phyloP scores from a whole-genome alignment of 2,797 vertebrate genomes.

The Siniperca scherzeri region DNA sequence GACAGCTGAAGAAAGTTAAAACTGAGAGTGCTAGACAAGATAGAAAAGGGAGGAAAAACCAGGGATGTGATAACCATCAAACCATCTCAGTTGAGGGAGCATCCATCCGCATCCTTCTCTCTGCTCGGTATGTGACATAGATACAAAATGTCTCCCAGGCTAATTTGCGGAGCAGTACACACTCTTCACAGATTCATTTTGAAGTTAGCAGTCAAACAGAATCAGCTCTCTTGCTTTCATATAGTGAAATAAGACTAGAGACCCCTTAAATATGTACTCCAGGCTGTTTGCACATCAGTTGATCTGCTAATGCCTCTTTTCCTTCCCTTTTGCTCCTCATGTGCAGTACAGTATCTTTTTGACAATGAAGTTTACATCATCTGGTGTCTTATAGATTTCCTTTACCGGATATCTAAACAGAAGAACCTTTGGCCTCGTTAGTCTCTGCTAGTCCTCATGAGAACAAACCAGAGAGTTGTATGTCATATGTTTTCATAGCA shows the following conservation, averaged over 20 bases:
- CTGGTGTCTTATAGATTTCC: slow-evolving; percentile 39
- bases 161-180: slow-evolving; percentile 67
- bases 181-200: slow-evolving; percentile 72
- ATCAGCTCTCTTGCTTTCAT: slow-evolving; percentile 62
- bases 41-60: slow-evolving; percentile 50
- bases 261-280: slow-evolving; percentile 56
- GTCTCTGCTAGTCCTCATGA: slow-evolving; percentile 24
- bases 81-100: slow-evolving; percentile 67
- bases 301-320: slow-evolving; percentile 58
- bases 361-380: slow-evolving; percentile 57
- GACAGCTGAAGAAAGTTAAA: slow-evolving; percentile 75
- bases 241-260: slow-evolving; percentile 57
- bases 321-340: slow-evolving; percentile 39
- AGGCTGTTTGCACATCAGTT: slow-evolving; percentile 66
- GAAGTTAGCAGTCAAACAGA: slow-evolving; percentile 78
- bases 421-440: slow-evolving; percentile 34
- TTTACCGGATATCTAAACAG: slow-evolving; percentile 51
- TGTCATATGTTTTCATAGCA: slow-evolving; percentile 48
- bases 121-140: slow-evolving; percentile 71
- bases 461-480: slow-evolving; percentile 42
- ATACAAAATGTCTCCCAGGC: slow-evolving; percentile 75
- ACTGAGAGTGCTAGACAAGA: slow-evolving; percentile 68
- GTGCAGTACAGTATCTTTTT: slow-evolving; percentile 31
- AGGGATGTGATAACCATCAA: slow-evolving; percentile 74
- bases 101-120: slow-evolving; percentile 67